Evolutionary conservation across 2,113 vertebrate genomes (phyloP).

Genomic region (Hassar affinis): DNA sequence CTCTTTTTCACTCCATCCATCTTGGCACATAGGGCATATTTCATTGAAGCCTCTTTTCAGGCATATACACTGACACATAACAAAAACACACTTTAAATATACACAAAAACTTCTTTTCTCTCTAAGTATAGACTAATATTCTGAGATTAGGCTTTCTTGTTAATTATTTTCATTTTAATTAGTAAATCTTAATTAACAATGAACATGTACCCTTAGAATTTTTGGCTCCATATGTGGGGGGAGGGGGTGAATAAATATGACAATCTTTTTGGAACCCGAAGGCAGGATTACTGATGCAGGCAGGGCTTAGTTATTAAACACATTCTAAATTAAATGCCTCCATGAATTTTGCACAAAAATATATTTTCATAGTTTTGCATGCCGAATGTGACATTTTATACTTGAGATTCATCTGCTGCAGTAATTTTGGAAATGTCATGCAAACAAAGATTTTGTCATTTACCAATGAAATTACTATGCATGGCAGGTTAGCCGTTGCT

Average conservation of each 20-base stretch:
- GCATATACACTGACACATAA: conserved; percentile 72
- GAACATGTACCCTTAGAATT: conserved; percentile 96
- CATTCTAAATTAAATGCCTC: conserved; percentile 99
- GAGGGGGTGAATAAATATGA: conserved; percentile 94
- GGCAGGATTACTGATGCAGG: conserved; percentile 99
- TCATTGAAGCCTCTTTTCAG: conserved; percentile 69
- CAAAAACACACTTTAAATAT: conserved; percentile 70
- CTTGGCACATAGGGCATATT: conserved; percentile 68
- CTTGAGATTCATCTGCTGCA: conserved; percentile 94
- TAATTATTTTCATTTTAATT: conserved; percentile 99
- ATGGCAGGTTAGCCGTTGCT: conserved; percentile 90
- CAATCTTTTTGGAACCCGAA: conserved; percentile 97
- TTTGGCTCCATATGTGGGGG: conserved; percentile 78
- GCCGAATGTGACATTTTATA: conserved; percentile 99
- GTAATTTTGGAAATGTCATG: conserved; percentile 98
- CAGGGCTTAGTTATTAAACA: conserved; percentile 97
- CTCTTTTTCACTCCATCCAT: conserved; percentile 6
- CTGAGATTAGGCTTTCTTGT: conserved; percentile 89
- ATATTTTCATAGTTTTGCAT: conserved; percentile 99
- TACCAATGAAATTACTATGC: conserved; percentile 97
- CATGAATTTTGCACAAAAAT: conserved; percentile 99
- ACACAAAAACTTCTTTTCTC: conserved; percentile 82
- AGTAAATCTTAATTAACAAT: conserved; percentile 99
- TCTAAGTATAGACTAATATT: conserved; percentile 85
- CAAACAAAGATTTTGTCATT: conserved; percentile 99